These are phyloP conservation scores for Aelia acuminata DNA, from an alignment of 2,888 invertebrate species.

Conservation along the genomic window DNA sequence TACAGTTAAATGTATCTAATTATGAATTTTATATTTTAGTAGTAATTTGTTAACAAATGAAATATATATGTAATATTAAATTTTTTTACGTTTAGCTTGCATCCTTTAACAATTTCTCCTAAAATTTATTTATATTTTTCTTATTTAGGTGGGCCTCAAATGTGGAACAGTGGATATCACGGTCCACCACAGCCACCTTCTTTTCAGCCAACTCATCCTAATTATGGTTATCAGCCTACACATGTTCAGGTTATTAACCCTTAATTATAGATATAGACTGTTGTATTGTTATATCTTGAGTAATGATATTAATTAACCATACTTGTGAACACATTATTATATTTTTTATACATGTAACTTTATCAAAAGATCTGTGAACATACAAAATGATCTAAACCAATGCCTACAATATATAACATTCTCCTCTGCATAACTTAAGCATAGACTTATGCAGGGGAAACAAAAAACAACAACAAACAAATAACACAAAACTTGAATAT, in stretches of 20 bases:
- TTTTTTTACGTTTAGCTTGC: not conserved
- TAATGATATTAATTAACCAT: too few species aligned
- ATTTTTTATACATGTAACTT: too few species aligned
- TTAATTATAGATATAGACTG: conserved; percentile 12
- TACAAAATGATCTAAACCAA: too few species aligned
- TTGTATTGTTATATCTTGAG: too few species aligned
- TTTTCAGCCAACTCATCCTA: conserved; percentile 50
- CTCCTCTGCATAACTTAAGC: too few species aligned
- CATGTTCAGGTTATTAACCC: conserved; percentile 49
- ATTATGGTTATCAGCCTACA: conserved; percentile 55
- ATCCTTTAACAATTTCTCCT: not conserved
- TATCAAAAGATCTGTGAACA: too few species aligned
- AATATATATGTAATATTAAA: conserved; percentile 14
- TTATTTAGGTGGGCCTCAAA: conserved; percentile 54
- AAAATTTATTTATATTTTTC: not conserved
- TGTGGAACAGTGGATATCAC: conserved; percentile 58
- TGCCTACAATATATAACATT: too few species aligned
- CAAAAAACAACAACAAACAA: too few species aligned
- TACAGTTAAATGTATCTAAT: not conserved
- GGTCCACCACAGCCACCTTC: conserved; percentile 56
- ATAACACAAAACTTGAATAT: too few species aligned
- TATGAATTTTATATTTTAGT: not conserved
- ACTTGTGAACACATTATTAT: too few species aligned
- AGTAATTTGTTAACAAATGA: conserved; percentile 16
- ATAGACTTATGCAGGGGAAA: too few species aligned